Base-by-base conservation (phyloP, 2,888 invertebrate genomes). In the Caenorhabditis panamensis region DNA sequence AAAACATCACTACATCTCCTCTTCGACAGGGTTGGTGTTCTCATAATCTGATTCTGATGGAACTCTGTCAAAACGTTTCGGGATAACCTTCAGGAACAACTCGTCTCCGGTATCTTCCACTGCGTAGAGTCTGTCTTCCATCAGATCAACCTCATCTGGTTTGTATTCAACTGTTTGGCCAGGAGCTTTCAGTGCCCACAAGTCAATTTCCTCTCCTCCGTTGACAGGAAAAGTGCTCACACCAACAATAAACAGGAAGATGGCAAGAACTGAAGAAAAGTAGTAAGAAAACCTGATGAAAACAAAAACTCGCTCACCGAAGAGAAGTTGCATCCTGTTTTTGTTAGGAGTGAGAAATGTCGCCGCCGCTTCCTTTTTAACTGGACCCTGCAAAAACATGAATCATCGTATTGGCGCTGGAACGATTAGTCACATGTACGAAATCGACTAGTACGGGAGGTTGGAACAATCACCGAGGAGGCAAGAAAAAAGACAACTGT, bases 31-130 rank as follows among this genome's bases (percentile, higher is more conserved):
- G 59, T 36, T 24, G 4, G 8, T 37, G 24, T 36, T 49, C 24
- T 72, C 63, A 49, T 63, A 72, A 37, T 72, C 72, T 28, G 47
- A 47, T 24, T 72, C 72, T n/a, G 72, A 72, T 9, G 72, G 72
- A n/a, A 54, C 72, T 61, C 56, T 16, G 31, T 63, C 58, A 18
- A 22, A 22, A 18, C 26, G n/a, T 28, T 63, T 63, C 8, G 63
- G 63, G 24, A 31, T 20, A 16, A 37, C 36, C 22, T 28, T 56
- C 16, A 72, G 58, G 49, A 72, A 72, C 28, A 56, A 44, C 63
- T 72, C 72, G 54, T 72, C 63, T 28, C 72, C 72, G n/a, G 72
- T 63, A 16, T 47, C 63, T 18, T 63, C 72, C 37, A 31, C 20
- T 22, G 24, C 37, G 6, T 69, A 51, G 20, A 24, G 31, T 6